Conservation (phyloP, 2,113 vertebrate species). For the Glaucomys volans region DNA sequence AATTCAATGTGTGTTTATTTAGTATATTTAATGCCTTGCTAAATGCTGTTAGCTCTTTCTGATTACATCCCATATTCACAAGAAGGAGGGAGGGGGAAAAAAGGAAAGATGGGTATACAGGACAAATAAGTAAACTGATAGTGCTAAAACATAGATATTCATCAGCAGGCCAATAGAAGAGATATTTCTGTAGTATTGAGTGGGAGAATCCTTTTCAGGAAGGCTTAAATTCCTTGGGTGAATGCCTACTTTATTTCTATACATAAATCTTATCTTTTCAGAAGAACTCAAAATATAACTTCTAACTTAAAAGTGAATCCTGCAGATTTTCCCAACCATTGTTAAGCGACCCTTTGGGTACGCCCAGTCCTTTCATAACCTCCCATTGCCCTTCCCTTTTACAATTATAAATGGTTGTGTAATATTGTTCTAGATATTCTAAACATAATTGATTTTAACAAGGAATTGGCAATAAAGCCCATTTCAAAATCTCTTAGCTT, state of each 20-base stretch:
- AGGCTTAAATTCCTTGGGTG: background rate
- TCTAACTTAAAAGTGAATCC: background rate
- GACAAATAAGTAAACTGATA: background rate
- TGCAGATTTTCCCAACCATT: background rate
- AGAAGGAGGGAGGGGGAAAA: background rate
- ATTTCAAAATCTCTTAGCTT: conserved; percentile 63
- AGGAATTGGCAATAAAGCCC: conserved; percentile 58
- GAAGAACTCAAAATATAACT: background rate
- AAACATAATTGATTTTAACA: conserved; percentile 69
- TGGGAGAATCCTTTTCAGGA: background rate
- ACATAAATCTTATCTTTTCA: background rate
- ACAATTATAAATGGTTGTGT: conserved; percentile 39
- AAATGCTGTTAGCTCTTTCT: background rate
- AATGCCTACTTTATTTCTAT: conserved; percentile 1
- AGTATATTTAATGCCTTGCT: background rate
- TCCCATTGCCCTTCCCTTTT: conserved; percentile 15
- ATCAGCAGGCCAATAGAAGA: background rate
- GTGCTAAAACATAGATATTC: background rate
- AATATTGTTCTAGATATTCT: conserved; percentile 50
- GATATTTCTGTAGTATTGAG: background rate
- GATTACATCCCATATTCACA: background rate
- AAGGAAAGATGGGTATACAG: background rate
- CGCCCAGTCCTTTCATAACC: background rate
- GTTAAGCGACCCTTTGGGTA: background rate
- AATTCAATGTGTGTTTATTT: background rate